Evolutionary conservation across 2,113 vertebrate genomes (phyloP), one percentile per base, ranked within the genome.

Genomic region (Psephotus haematonotus): DNA sequence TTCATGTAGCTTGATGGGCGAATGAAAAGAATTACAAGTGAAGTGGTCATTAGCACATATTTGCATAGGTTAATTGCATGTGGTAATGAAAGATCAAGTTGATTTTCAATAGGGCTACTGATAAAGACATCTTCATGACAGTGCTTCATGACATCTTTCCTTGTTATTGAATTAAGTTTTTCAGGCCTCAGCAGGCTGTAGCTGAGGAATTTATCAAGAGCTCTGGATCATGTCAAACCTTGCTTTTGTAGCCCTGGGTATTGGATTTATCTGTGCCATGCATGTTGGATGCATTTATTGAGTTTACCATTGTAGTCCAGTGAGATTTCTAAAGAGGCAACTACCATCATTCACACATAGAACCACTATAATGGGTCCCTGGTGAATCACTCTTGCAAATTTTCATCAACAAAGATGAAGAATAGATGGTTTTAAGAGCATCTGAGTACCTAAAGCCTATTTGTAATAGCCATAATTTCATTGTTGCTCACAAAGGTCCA

Each of bases 31-130:
- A 93, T 92, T 90, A 52, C 4, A 35, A 57, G 39, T 59, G 52
- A 95, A 90, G 49, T 82, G 41, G 76, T 55, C 60, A 82, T 96
- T 97, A 95, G 37, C 77, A 91, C 29, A 6, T 24, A 95, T 97
- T 96, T 95, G 49, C 93, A 71, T 85, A 92, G 93, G 90, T 97
- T 97, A 97, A 93, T 95, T 95, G 76, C n/a, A 87, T 11, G 35
- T 77, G 35, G 81, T 62, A 94, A 77, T 24, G 47, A 79, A 96
- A 92, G 72, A 93, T 83, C 86, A 76, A 25, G 87, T 86, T 82
- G 87, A 82, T 92, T 95, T 94, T 88, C 94, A 91, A 1, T 35
- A 89, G 72, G 86, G 33, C 35, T 92, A 7, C 76, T 71, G 62
- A 79, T 76, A 79, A 67, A 68, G 78, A 74, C 13, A 6, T 87